A percentile compares a stretch with the other conserved stretches of the same genome.
Evolutionary conservation across 2,797 vertebrate genomes (phyloP).

Genomic region (Echeneis naucrates): DNA sequence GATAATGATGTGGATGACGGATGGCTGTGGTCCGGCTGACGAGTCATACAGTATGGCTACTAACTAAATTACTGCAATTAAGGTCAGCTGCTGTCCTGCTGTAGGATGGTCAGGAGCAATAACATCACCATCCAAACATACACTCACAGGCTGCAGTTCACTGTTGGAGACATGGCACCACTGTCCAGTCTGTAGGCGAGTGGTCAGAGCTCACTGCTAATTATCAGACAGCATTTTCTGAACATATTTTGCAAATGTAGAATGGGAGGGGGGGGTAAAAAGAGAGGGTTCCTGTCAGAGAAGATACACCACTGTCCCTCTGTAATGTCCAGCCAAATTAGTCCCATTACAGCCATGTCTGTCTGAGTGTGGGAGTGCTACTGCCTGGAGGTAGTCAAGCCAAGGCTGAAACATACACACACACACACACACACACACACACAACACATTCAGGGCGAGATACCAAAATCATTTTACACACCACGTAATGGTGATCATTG

Average conservation of each 20-base stretch:
- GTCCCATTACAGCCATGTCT: constrained; percentile 63
- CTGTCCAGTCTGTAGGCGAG: constrained; percentile 55
- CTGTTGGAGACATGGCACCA: constrained; percentile 47
- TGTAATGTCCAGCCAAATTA: constrained; percentile 67
- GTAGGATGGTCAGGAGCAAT: constrained; percentile 75
- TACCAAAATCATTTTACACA: constrained; percentile 30
- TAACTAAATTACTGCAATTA: constrained; percentile 82
- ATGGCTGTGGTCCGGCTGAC: constrained; percentile 47
- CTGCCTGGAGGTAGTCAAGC: constrained; percentile 51
- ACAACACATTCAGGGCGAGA: constrained; percentile 34
- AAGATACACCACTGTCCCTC: constrained; percentile 44
- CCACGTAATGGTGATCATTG: constrained; percentile 22
- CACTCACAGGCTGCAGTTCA: constrained; percentile 13
- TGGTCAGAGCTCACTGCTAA: constrained; percentile 56
- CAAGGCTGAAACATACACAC: constrained; percentile 29
- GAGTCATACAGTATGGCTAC: constrained; percentile 66
- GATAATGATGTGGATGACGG: constrained; percentile 38
- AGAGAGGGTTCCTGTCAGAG: constrained; percentile 50
- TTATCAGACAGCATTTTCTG: constrained; percentile 53
- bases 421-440: constrained; percentile 35
- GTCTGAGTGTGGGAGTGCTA: constrained; percentile 36
- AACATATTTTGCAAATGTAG: constrained; percentile 61
- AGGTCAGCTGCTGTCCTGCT: constrained; percentile 75
- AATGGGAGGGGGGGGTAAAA: constrained; percentile 2
- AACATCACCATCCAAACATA: constrained; percentile 64